A percentile compares a stretch with the other conserved stretches of the same genome.
phyloP scores from a whole-genome alignment of 2,113 vertebrate species.

The Aramus guarauna region DNA sequence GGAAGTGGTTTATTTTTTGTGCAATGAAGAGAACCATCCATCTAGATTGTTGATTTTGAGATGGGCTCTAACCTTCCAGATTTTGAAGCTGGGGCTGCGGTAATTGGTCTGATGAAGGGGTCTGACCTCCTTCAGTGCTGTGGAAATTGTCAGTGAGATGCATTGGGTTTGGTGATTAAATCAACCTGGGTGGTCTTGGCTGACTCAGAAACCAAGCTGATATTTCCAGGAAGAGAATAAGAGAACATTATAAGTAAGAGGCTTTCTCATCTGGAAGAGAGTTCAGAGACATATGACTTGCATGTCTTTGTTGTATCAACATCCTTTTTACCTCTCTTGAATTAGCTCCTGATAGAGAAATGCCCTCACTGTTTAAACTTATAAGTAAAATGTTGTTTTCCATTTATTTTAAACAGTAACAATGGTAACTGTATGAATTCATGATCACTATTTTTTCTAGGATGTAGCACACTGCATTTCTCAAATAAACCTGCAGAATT shows the following conservation, averaged over 20 bases:
- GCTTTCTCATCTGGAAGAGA: conserved; percentile 14
- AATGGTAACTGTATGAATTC: background rate
- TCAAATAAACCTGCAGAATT: background rate
- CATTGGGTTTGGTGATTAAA: background rate
- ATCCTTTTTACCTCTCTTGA: background rate
- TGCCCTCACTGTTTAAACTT: background rate
- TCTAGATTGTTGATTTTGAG: background rate
- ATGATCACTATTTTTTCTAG: background rate
- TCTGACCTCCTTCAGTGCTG: background rate
- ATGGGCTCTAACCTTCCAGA: background rate
- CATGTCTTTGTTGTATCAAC: background rate
- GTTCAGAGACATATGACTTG: background rate
- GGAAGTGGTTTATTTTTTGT: background rate
- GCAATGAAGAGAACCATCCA: background rate
- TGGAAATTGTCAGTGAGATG: background rate
- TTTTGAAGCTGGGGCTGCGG: background rate
- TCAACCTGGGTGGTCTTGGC: background rate
- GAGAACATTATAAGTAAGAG: conserved; percentile 17
- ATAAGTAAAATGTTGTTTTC: background rate
- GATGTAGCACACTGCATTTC: background rate
- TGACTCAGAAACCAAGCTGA: background rate
- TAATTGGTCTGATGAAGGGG: background rate
- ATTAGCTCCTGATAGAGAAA: background rate
- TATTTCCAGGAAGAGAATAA: background rate
- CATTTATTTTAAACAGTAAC: background rate